phyloP scores from a whole-genome alignment of 2,888 invertebrate species.

The Gisinianus flammeolus region DNA sequence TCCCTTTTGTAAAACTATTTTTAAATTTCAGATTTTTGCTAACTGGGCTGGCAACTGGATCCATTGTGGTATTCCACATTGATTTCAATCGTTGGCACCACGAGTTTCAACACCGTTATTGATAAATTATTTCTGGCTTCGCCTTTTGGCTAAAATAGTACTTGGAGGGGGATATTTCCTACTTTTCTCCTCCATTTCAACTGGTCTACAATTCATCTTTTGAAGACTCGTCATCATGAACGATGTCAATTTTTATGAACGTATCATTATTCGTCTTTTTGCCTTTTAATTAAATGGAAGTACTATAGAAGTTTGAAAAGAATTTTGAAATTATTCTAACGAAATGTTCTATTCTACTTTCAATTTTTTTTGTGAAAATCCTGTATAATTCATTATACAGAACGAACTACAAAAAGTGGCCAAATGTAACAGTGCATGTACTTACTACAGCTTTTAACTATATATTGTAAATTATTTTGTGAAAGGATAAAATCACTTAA shows the following conservation, averaged over 20 bases:
- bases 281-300: not conserved
- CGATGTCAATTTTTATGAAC: not conserved
- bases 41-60: slow-evolving; percentile 96
- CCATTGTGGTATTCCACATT: slow-evolving; percentile 98
- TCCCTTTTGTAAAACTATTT: not conserved
- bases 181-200: not conserved
- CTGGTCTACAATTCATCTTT: too few species aligned
- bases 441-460: not conserved
- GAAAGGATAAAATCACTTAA: not conserved
- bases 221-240: too few species aligned
- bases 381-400: not conserved
- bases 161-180: not conserved
- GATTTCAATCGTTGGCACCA: slow-evolving; percentile 99
- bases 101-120: slow-evolving; percentile 93
- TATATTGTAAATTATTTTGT: not conserved
- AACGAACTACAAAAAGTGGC: slow-evolving; percentile 5
- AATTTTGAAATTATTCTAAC: not conserved
- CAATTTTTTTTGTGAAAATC: not conserved
- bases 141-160: not conserved
- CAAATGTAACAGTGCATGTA: not conserved
- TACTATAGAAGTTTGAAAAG: too few species aligned
- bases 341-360: not conserved
- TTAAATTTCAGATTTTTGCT: slow-evolving; percentile 85
- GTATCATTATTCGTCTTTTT: not conserved
- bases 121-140: slow-evolving; percentile 55